phyloP scores from a whole-genome alignment of 2,797 vertebrate species.

The Clamator glandarius region DNA sequence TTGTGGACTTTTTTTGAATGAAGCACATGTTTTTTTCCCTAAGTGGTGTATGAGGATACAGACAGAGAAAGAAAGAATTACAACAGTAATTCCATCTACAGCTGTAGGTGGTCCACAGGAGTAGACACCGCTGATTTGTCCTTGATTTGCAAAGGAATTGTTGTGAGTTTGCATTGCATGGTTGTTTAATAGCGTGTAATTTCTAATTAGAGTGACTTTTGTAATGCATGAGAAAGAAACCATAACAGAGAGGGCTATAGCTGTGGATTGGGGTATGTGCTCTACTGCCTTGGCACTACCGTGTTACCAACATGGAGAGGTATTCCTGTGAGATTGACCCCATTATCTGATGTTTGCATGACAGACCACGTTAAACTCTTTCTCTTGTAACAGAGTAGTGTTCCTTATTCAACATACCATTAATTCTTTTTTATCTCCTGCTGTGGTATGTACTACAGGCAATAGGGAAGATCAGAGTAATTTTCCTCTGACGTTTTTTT shows the following conservation, averaged over 20 bases:
- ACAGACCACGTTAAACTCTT: not conserved
- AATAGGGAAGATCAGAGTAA: not conserved
- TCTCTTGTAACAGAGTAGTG: not conserved
- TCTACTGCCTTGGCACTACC: not conserved
- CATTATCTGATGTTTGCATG: not conserved
- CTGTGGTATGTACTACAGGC: not conserved
- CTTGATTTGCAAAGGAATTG: not conserved
- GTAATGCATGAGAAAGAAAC: not conserved
- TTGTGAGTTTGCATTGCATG: not conserved
- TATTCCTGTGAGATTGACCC: not conserved
- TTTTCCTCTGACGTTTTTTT: not conserved
- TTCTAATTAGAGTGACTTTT: not conserved
- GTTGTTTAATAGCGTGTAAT: not conserved
- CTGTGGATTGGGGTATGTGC: not conserved
- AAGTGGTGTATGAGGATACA: not conserved
- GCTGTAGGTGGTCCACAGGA: not conserved
- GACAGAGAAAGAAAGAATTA: not conserved
- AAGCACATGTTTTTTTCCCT: not conserved
- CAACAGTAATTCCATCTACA: not conserved
- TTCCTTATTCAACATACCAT: not conserved
- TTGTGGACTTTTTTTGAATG: not conserved
- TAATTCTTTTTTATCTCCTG: not conserved
- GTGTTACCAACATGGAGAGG: not conserved
- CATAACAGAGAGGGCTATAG: accelerated
- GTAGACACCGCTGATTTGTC: not conserved